A percentile compares a stretch with the other conserved stretches of the same genome.
Evolutionary conservation across 1,140 invertebrate species (phyloP).

Genomic region (Bombus terrestris): DNA sequence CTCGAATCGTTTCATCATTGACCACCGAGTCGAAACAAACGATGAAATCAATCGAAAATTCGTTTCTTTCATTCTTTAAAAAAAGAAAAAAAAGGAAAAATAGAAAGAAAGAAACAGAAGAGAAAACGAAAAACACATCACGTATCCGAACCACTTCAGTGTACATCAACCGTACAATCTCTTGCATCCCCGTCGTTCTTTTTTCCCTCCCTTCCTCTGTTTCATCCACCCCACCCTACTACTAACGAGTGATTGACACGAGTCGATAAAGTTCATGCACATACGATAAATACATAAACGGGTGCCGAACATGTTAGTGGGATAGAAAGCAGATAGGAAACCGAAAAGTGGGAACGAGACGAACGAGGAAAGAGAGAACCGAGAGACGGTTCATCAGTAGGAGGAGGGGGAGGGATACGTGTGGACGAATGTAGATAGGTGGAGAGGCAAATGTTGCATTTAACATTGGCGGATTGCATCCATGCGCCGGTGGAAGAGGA

Average conservation of each 20-base stretch:
- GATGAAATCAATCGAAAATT: not conserved
- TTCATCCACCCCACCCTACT: not conserved
- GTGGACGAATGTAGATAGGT: slow-evolving; percentile 58
- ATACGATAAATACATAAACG: slow-evolving; percentile 72
- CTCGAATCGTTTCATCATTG: not conserved
- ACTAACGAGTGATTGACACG: slow-evolving; percentile 76
- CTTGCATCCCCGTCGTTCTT: slow-evolving; percentile 49
- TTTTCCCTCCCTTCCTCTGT: slow-evolving; percentile 16
- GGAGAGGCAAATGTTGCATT: slow-evolving; percentile 77
- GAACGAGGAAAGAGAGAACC: not conserved
- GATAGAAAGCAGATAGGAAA: slow-evolving; percentile 31
- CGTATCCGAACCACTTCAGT: slow-evolving; percentile 26
- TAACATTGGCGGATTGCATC: slow-evolving; percentile 77
- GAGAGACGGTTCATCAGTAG: slow-evolving; percentile 32
- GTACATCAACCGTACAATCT: slow-evolving; percentile 54
- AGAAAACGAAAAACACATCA: not conserved
- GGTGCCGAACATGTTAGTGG: slow-evolving; percentile 11
- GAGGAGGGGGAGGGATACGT: not conserved
- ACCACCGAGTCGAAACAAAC: not conserved
- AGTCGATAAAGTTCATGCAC: slow-evolving; percentile 78
- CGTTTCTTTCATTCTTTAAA: not conserved
- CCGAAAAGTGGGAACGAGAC: not conserved
- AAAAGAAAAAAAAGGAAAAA: not conserved
- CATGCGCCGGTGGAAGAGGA: slow-evolving; percentile 64
- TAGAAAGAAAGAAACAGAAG: not conserved